These are phyloP conservation scores for Chromoteleia sp. DNA, from an alignment of 2,888 invertebrate genomes.

Conservation along the genomic window DNA sequence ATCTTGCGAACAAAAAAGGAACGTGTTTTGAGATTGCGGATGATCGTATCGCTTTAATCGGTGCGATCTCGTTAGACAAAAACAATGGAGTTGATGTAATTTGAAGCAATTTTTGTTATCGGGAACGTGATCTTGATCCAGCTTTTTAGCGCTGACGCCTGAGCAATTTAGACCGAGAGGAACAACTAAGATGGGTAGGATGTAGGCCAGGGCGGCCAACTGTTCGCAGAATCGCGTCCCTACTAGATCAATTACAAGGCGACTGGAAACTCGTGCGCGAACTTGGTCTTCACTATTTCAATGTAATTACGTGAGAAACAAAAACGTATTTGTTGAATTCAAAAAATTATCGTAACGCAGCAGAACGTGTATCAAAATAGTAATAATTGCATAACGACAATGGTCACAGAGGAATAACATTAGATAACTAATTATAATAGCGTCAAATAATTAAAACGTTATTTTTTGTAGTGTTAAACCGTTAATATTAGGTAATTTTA, in stretches of 20 bases:
- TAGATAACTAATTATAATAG: too few species aligned
- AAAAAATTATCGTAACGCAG: not conserved
- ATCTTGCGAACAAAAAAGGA: conserved; percentile 3
- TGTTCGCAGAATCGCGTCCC: not conserved
- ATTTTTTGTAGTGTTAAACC: too few species aligned
- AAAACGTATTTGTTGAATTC: conserved; percentile 13
- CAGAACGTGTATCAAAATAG: not conserved
- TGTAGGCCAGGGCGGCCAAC: conserved; percentile 40
- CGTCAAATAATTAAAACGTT: too few species aligned
- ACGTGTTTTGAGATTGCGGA: conserved; percentile 1
- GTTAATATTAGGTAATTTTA: too few species aligned
- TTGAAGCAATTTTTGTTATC: conserved; percentile 10
- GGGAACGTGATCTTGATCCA: conserved; percentile 15
- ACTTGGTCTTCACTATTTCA: conserved; percentile 16
- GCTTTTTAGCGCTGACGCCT: not conserved
- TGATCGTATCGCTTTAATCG: conserved; percentile 32
- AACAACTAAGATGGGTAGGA: conserved; percentile 14
- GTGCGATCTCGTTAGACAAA: conserved; percentile 16
- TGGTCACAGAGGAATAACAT: too few species aligned
- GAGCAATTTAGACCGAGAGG: conserved; percentile 10
- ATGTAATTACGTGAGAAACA: conserved; percentile 42
- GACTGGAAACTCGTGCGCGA: conserved; percentile 13
- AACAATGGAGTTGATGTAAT: conserved; percentile 36
- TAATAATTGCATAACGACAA: not conserved
- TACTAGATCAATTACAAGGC: conserved; percentile 43